Base-by-base conservation (phyloP, 2,797 vertebrate genomes). In the Sylvia borin region DNA sequence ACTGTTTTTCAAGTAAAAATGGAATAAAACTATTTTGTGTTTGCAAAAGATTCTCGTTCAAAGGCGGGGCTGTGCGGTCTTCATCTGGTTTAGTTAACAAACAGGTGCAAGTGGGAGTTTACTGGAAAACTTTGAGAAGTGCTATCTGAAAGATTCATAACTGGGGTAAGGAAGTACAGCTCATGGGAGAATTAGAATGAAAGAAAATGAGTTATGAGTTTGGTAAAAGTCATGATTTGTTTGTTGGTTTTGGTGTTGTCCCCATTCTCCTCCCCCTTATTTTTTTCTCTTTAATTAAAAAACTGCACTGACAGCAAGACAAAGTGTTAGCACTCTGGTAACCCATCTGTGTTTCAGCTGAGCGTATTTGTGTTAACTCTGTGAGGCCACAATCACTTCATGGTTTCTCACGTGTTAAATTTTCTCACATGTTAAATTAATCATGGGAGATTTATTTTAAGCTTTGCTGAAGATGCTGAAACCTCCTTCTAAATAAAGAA, bases 201-300 rank as follows among this genome's bases (percentile, higher is more conserved):
- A 97, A 95, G 82, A 90, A 96, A 95, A 94, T 91, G 50, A 87
- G 66, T 92, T 74, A 93, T n/a, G 78, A 86, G 66, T 94, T 94
- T 85, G 86, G 80, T 42, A 91, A 72, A 95, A 87, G 36, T 70
- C 11, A 26, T 54, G 21, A 84, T 66, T 84, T 38, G 17, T 70
- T 36, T 43, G 31, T 78, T 67, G 48, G 6, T 88, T 50, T 64
- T 51, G 48, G 11, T 76, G 43, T 64, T 10, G 4, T 27, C 31
- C 3, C 14, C 15, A 3, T 26, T 31, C 21, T 26, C 20, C n/a
- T 34, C 36, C 17, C 4, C 7, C 38, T 54, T 77, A 64, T 73
- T 38, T 88, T 88, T 90, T 68, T 36, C 36, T 16, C 6, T 58
- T 90, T 70, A 76, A 74, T 93, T 95, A 83, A 94, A 91, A 82